Conservation (phyloP, 2,888 invertebrate genomes). For the Euphydryas editha region DNA sequence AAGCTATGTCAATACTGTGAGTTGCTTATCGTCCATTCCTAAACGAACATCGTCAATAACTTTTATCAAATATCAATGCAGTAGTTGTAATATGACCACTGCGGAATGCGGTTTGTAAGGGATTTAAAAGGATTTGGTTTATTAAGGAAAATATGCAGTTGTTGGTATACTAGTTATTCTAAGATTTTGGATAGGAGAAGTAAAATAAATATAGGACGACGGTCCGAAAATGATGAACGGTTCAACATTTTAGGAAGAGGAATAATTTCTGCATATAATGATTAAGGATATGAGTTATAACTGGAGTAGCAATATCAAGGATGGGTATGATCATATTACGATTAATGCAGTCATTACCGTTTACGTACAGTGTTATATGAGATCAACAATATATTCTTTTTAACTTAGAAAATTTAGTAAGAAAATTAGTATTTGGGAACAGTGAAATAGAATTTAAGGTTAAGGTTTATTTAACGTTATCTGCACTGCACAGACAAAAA, state of each 20-base stretch:
- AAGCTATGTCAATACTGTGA: constrained; percentile 15
- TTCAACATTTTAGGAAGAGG: constrained; percentile 13
- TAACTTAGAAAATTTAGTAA: not conserved
- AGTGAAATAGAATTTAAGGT: not conserved
- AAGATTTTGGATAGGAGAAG: constrained; percentile 24
- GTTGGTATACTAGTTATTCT: constrained; percentile 14
- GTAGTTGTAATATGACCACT: constrained; percentile 22
- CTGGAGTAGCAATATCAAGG: constrained; percentile 7
- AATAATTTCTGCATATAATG: constrained; percentile 11
- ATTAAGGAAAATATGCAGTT: constrained; percentile 12
- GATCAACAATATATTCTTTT: not conserved
- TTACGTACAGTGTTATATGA: not conserved
- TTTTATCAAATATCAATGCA: constrained; percentile 17
- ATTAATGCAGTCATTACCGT: constrained; percentile 1
- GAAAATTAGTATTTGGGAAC: constrained; percentile 1
- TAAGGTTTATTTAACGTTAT: not conserved
- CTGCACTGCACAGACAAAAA: too few species aligned
- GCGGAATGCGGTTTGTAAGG: constrained; percentile 23
- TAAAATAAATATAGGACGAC: constrained; percentile 17
- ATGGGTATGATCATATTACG: constrained; percentile 24
- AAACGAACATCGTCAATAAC: constrained; percentile 14
- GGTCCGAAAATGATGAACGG: constrained; percentile 4
- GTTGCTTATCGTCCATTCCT: constrained; percentile 7
- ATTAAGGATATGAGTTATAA: constrained; percentile 16
- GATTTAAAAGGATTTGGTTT: constrained; percentile 11